These are phyloP conservation scores for Piliocolobus tephrosceles DNA, from an alignment of 2,113 vertebrate species.

Conservation along the genomic window DNA sequence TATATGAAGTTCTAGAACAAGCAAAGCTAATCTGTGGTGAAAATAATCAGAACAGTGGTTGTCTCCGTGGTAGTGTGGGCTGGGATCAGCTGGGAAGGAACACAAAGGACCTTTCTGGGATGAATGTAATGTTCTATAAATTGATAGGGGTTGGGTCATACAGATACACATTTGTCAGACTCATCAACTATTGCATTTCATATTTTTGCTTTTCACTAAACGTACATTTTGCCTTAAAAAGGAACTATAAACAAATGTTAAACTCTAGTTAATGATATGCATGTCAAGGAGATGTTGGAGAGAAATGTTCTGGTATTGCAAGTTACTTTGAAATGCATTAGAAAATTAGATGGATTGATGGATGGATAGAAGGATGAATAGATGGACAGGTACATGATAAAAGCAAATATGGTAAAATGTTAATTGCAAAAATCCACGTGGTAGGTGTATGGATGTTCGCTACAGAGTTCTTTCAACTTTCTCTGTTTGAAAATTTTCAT, in stretches of 20 bases:
- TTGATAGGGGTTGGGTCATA: neutral
- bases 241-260: neutral
- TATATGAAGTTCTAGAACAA: constrained; percentile 34
- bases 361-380: neutral
- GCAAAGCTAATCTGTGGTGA: neutral
- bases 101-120: neutral
- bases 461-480: neutral
- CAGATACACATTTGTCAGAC: neutral
- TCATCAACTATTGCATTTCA: neutral
- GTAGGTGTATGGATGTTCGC: neutral
- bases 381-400: neutral
- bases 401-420: neutral
- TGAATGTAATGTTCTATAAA: neutral
- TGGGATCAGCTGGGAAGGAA: neutral
- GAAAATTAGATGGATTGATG: neutral
- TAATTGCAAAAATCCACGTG: neutral
- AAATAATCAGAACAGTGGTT: neutral
- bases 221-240: constrained; percentile 18
- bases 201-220: constrained; percentile 36
- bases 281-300: too few species aligned
- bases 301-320: neutral
- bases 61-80: neutral
- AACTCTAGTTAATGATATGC: neutral
- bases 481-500: constrained; percentile 27
- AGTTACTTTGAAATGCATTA: constrained; percentile 5